Percentiles rank a stretch among this genome's conserved stretches.
These are phyloP conservation scores for Boloria selene DNA, from an alignment of 2,888 invertebrate genomes.

Conservation along the genomic window DNA sequence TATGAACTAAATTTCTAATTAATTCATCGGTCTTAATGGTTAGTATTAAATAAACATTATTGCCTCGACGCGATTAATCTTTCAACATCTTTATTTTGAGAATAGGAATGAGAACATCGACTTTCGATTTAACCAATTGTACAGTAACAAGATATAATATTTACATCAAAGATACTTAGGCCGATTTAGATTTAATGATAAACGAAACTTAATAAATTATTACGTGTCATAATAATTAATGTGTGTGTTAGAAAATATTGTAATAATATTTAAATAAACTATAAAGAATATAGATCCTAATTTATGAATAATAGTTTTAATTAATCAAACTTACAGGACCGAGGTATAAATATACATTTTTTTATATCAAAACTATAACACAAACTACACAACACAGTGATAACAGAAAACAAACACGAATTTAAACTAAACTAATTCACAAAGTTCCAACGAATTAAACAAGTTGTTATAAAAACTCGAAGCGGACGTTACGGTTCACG, in stretches of 20 bases:
- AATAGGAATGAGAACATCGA: slow-evolving; percentile 24
- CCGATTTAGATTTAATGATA: neutral
- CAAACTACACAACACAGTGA: neutral
- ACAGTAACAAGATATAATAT: neutral
- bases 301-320: neutral
- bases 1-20: slow-evolving; percentile 34
- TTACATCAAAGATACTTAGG: neutral
- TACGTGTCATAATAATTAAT: too few species aligned
- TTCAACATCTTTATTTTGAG: slow-evolving; percentile 35
- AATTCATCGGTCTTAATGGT: slow-evolving; percentile 39
- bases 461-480: neutral
- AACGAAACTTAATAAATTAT: too few species aligned
- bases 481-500: slow-evolving; percentile 1
- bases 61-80: slow-evolving; percentile 28
- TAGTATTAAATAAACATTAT: slow-evolving; percentile 41
- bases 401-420: neutral
- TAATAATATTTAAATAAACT: too few species aligned
- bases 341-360: neutral
- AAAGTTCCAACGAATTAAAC: slow-evolving; percentile 8
- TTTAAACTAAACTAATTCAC: neutral
- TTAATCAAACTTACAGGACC: neutral
- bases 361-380: neutral
- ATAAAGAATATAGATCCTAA: too few species aligned
- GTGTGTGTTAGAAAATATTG: too few species aligned
- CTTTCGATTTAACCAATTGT: slow-evolving; percentile 19